Base-by-base conservation (phyloP, 2,797 vertebrate species). In the Graptemys geographica region DNA sequence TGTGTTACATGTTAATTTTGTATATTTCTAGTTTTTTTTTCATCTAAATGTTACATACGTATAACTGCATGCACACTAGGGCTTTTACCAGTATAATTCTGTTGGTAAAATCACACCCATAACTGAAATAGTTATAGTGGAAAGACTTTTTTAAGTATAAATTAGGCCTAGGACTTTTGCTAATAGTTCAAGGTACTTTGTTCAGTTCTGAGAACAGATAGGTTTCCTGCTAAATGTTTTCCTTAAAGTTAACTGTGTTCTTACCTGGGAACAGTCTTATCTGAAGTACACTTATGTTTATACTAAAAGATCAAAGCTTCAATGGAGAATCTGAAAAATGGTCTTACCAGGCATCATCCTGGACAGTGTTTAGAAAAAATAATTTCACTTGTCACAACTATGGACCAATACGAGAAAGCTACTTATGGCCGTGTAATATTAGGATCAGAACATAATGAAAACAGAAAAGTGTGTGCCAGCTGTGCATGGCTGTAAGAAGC, bases 271-370 rank as follows among this genome's bases (percentile, higher is more conserved):
- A 84, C 2, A 19, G 69, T 47, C 23, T 92, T 90, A 90, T 83
- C 82, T 51, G 10, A 90, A 94, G 47, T 44, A 44, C 21, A 31
- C 37, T 57, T 81, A 23, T 80, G 33, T 95, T 92, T 95, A n/a
- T 84, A 59, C 83, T 93, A 56, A 83, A 62, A 90, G 91, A 91
- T 84, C 92, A 87, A 81, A 81, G 92, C 87, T 87, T 94, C 82
- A 44, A 41, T 52, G 81, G 85, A 90, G 25, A 94, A 74, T 87
- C 72, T 84, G 84, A 87, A 84, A 88, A 55, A 28, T 59, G 18
- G 21, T 52, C 47, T 91, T 91, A 49, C 88, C 10, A 37, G 52
- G 41, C 3, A 0, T 85, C 90, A 51, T 86, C 92, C 87, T 94
- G 91, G 89, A 86, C 93, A 88, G 41, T 86, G 25, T 86, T 93